A percentile compares a stretch with the other conserved stretches of the same genome.
phyloP scores from a whole-genome alignment of 2,888 invertebrate genomes.

The Ernsta delagoae region DNA sequence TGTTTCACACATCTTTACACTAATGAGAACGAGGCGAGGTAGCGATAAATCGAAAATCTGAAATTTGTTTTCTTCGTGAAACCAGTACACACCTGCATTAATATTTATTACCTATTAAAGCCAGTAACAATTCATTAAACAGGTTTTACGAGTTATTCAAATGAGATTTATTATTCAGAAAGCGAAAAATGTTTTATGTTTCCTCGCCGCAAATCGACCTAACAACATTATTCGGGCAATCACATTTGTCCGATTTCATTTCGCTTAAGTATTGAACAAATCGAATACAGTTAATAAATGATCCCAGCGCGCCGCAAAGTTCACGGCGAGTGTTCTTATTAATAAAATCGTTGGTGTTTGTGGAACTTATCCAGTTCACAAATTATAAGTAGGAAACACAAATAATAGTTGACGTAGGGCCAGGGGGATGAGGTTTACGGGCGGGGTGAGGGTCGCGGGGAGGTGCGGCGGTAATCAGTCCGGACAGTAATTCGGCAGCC shows the following conservation, averaged over 20 bases:
- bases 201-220: conserved; percentile 52
- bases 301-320: conserved; percentile 72
- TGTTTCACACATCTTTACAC: conserved; percentile 60
- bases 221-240: conserved; percentile 53
- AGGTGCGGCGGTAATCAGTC: conserved; percentile 74
- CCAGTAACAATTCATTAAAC: conserved; percentile 59
- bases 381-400: conserved; percentile 82
- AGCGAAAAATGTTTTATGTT: conserved; percentile 49
- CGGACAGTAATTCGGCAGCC: conserved; percentile 82
- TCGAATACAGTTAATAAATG: conserved; percentile 64
- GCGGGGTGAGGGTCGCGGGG: conserved; percentile 51
- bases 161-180: conserved; percentile 57
- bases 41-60: conserved; percentile 60
- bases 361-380: conserved; percentile 77
- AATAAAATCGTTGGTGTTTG: conserved; percentile 77
- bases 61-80: conserved; percentile 68
- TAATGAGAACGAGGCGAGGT: conserved; percentile 70
- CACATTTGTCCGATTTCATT: conserved; percentile 57
- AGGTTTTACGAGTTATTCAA: conserved; percentile 65
- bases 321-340: conserved; percentile 71
- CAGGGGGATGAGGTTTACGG: conserved; percentile 56
- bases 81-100: conserved; percentile 59
- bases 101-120: conserved; percentile 73
- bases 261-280: conserved; percentile 56
- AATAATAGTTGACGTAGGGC: conserved; percentile 81